Base-by-base conservation (phyloP, 2,888 invertebrate genomes). In the Lithophane leautieri region DNA sequence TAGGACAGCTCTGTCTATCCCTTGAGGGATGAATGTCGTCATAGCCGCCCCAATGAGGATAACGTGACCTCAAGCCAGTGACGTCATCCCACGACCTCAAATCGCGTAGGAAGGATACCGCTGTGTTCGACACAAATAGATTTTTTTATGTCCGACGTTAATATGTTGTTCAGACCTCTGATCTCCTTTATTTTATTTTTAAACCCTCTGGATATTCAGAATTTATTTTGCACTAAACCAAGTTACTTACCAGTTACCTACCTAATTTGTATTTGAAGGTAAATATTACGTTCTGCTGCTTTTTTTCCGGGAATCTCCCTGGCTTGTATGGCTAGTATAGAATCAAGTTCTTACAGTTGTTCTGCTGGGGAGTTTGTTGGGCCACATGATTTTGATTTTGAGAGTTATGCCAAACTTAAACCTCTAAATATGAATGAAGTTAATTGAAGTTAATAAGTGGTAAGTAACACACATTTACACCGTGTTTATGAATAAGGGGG, bases 41-140 rank as follows among this genome's bases (percentile, higher is more conserved):
- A 70, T 58, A 50, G 47, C 60, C 28, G 8, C 69, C 22, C 52
- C 73, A 19, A 14, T 28, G 25, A 77, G 62, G 62, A 60, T 47
- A 68, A 73, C 70, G 72, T 76, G 81, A 84, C 73, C 73, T 47
- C 68, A 71, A 66, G n/a, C 60, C 34, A 22, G 63, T 84, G 82
- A 84, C 84, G 82, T 80, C 84, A 80, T 14, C 25, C 42, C 1
- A 28, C 16, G 73, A 81, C 83, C 80, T 82, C 63, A 56, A 61
- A 47, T 42, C 54, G 70, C 76, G 84, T 84, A 54, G 82, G 84
- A 82, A 56, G 75, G 69, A 12, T 61, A 60, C 60, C 60, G 28
- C n/a, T 52, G 40, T 25, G 58, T 50, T 40, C 28, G 2, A 67
- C 58, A 52, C 14, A 78, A 68, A 68, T 60, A 42, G n/a, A 34